Base-by-base conservation (phyloP, 2,113 vertebrate species). In the Sialia sialis region DNA sequence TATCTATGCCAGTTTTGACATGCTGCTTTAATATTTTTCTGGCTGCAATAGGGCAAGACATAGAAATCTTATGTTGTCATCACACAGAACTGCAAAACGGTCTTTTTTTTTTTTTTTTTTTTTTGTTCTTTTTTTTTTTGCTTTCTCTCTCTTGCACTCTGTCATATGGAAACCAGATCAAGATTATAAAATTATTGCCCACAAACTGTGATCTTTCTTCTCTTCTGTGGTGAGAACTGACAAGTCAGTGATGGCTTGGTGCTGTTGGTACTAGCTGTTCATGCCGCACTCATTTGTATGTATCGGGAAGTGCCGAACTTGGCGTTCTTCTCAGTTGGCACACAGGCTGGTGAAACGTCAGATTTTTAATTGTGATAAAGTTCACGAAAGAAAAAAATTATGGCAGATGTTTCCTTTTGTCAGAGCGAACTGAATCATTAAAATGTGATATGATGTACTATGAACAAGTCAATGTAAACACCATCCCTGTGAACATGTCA, bases 301-400 rank as follows among this genome's bases (percentile, higher is more conserved):
- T 88, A 94, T 93, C 32, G 34, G 96, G 94, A 97, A 96, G 91
- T 55, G 72, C 92, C 46, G 58, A 77, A 79, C 95, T 97, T 97
- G 96, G 96, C 90, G 30, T 91, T 92, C 87, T 78, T 84, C 91
- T 95, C 32, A 34, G 80, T 96, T 97, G 97, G 97, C 97, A 96
- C 84, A 16, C 86, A 91, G 79, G 84, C 91, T 96, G 68, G 95
- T 95, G 95, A 95, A 95, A 96, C 93, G 66, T 97, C 94, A 91
- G 88, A 93, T 96, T 95, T 95, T 88, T 96, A 96, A 94, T 95
- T 87, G 90, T 95, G 96, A 90, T 93, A 97, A 97, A 97, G 96
- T 97, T 97, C 97, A 97, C 13, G 55, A 55, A 90, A 88, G 90
- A 91, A 93, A 54, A 87, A 94, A 91, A 95, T 38, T 60, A 67